Evolutionary conservation across 2,888 invertebrate species (phyloP).

Genomic region (Agriopis aurantiaria): DNA sequence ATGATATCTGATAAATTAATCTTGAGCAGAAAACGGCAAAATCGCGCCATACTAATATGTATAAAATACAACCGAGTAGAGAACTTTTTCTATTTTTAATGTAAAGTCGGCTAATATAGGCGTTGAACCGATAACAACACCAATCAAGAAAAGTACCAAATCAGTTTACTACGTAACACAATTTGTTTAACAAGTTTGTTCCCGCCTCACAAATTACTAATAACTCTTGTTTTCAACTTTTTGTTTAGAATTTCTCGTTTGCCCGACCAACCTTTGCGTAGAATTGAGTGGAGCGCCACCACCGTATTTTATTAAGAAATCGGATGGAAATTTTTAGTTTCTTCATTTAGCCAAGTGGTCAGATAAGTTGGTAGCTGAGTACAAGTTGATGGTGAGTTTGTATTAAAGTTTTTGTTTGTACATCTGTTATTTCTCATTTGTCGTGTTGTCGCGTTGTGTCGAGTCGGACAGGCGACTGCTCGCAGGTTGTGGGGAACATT

Average conservation of each 20-base stretch:
- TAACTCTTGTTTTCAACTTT: slow-evolving; percentile 31
- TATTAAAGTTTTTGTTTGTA: slow-evolving; percentile 18
- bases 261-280: background rate
- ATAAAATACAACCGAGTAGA: too few relatives aligned
- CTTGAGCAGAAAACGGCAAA: too few relatives aligned
- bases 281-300: background rate
- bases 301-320: background rate
- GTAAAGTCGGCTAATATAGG: too few relatives aligned
- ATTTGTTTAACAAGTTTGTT: slow-evolving; percentile 13
- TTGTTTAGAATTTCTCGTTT: slow-evolving; percentile 19
- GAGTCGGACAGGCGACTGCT: slow-evolving; percentile 4
- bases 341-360: background rate
- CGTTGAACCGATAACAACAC: background rate
- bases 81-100: too few relatives aligned
- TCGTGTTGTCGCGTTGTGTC: slow-evolving; percentile 1
- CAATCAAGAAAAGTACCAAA: background rate
- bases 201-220: slow-evolving; percentile 30
- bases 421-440: slow-evolving; percentile 27
- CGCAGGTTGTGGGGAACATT: background rate
- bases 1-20: too few relatives aligned
- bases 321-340: background rate
- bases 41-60: too few relatives aligned
- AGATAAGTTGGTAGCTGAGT: background rate
- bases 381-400: slow-evolving; percentile 19
- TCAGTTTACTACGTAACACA: slow-evolving; percentile 16